phyloP scores from a whole-genome alignment of 2,113 vertebrate genomes.

The Cervus canadensis region DNA sequence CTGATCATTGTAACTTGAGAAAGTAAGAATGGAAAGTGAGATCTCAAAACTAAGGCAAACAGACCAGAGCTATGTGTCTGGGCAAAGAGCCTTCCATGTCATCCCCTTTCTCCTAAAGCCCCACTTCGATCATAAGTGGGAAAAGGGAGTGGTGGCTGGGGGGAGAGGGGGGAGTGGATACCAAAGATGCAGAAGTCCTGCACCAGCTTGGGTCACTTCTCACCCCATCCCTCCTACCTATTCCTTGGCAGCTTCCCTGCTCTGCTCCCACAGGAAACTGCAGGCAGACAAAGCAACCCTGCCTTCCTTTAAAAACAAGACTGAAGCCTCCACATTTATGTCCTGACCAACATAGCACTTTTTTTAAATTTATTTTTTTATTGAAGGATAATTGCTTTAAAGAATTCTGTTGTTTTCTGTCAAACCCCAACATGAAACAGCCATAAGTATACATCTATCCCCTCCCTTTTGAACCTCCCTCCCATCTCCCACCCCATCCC shows the following conservation, averaged over 20 bases:
- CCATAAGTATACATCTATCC: not conserved
- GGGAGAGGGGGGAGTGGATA: not conserved
- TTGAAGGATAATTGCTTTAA: not conserved
- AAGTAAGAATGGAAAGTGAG: not conserved
- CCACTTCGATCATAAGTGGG: not conserved
- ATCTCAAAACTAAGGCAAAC: not conserved
- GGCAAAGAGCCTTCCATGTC: not conserved
- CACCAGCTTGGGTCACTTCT: not conserved
- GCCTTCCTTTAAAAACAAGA: not conserved
- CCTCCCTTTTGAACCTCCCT: not conserved
- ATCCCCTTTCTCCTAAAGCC: not conserved
- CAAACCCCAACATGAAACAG: not conserved
- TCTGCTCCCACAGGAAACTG: not conserved
- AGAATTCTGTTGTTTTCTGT: not conserved
- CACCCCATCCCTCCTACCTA: fast-evolving
- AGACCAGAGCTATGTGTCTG: not conserved
- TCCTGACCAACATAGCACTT: not conserved
- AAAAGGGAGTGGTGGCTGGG: not conserved
- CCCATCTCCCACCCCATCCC: not conserved
- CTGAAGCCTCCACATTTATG: not conserved
- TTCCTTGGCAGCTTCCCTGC: not conserved
- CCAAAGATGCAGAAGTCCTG: too few relatives aligned
- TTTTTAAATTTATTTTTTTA: not conserved
- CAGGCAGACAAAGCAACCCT: not conserved
- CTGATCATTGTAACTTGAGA: not conserved